A percentile compares a stretch with the other conserved stretches of the same genome.
Evolutionary conservation across 2,888 invertebrate genomes (phyloP).

Genomic region (Drosophila koepferae): DNA sequence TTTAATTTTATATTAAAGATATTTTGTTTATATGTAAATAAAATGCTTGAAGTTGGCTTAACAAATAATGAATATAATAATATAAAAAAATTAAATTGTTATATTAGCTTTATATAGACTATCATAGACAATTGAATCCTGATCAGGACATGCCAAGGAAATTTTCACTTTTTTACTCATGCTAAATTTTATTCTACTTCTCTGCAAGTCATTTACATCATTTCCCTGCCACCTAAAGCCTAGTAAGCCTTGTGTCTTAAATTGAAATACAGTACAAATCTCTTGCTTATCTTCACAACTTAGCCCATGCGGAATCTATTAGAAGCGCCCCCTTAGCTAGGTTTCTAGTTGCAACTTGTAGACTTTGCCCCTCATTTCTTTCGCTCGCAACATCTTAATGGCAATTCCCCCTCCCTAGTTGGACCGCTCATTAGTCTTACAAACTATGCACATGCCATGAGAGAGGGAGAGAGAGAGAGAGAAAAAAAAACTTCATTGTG

Average conservation of each 20-base stretch:
- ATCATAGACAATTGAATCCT: not conserved
- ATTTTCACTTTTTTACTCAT: not conserved
- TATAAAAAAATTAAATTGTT: too few relatives aligned
- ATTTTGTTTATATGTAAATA: too few relatives aligned
- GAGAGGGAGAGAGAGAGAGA: not conserved
- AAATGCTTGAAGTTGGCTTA: not conserved
- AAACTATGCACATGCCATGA: conserved; percentile 67
- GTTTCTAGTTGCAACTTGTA: conserved; percentile 8
- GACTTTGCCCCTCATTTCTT: conserved; percentile 3
- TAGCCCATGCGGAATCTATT: conserved; percentile 14
- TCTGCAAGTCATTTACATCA: not conserved
- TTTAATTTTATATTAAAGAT: not conserved
- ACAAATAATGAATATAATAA: too few relatives aligned
- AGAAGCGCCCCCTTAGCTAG: not conserved
- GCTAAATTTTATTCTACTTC: too few relatives aligned
- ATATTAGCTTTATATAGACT: not conserved
- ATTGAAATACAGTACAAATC: not conserved
- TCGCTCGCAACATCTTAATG: conserved; percentile 37
- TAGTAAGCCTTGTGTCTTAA: not conserved
- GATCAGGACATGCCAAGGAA: too few relatives aligned
- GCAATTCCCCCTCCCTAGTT: conserved; percentile 22
- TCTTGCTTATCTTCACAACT: not conserved
- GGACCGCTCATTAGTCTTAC: conserved; percentile 72
- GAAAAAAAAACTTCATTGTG: conserved; percentile 37
- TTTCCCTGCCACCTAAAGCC: not conserved